phyloP scores from a whole-genome alignment of 2,797 vertebrate species.

The Scomberomorus guttatus region DNA sequence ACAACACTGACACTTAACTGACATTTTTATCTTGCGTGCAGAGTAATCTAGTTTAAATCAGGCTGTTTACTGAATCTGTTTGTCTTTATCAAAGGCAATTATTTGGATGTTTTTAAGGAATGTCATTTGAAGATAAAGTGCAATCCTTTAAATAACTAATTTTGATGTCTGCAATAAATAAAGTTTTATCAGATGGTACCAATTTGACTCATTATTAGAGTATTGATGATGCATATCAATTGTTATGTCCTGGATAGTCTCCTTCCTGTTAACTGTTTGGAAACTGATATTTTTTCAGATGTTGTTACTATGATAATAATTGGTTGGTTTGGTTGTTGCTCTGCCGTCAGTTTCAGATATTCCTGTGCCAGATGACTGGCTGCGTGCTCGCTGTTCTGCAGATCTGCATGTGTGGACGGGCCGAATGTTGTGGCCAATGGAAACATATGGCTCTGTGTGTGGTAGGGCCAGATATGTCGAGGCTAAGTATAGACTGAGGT shows the following conservation, averaged over 20 bases:
- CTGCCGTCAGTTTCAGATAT: slow-evolving; percentile 33
- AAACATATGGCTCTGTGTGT: slow-evolving; percentile 81
- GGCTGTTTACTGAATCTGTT: slow-evolving; percentile 37
- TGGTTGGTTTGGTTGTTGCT: slow-evolving; percentile 8
- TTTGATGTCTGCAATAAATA: background rate
- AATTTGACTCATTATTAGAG: background rate
- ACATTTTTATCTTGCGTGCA: slow-evolving; percentile 36
- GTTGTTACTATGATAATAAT: slow-evolving; percentile 25
- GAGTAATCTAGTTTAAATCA: slow-evolving; percentile 25
- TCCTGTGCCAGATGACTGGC: slow-evolving; percentile 45
- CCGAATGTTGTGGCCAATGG: slow-evolving; percentile 55
- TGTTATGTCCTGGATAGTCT: background rate
- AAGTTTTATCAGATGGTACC: slow-evolving; percentile 3
- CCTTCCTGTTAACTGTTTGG: background rate
- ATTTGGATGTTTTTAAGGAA: background rate
- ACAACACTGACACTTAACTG: slow-evolving; percentile 47
- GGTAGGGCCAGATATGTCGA: slow-evolving; percentile 72
- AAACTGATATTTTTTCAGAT: slow-evolving; percentile 14
- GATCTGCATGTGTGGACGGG: slow-evolving; percentile 63
- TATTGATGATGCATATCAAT: background rate
- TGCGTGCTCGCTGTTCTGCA: slow-evolving; percentile 53
- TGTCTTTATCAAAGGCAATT: slow-evolving; percentile 35
- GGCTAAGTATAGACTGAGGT: slow-evolving; percentile 73
- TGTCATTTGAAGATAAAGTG: slow-evolving; percentile 20
- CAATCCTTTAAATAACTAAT: background rate